Conservation (phyloP, 2,888 invertebrate genomes). For the Drosophila anomalipes region DNA sequence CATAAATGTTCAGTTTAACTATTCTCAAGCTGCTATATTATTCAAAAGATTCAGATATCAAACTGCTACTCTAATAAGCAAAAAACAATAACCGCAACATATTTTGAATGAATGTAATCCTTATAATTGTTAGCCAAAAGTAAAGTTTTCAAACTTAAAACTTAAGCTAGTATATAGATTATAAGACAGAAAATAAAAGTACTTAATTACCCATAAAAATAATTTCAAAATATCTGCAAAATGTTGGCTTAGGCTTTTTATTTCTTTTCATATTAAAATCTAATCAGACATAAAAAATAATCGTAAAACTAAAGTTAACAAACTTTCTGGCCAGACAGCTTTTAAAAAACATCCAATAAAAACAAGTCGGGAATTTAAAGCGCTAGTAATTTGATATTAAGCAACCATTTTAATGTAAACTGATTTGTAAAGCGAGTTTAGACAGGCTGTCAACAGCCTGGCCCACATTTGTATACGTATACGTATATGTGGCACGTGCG, state of each 20-base stretch:
- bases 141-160: neutral
- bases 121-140: conserved; percentile 3
- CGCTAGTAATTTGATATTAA: conserved; percentile 4
- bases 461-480: conserved; percentile 14
- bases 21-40: conserved; percentile 1
- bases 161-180: neutral
- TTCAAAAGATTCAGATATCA: neutral
- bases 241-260: neutral
- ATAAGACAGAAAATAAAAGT: neutral
- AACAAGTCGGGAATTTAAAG: neutral
- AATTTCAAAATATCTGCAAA: neutral
- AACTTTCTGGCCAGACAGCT: neutral
- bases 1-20: conserved; percentile 19
- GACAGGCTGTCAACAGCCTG: conserved; percentile 36
- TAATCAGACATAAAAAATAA: neutral
- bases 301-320: neutral
- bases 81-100: neutral
- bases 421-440: conserved; percentile 16
- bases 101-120: neutral
- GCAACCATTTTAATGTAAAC: conserved; percentile 9
- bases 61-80: too few species aligned
- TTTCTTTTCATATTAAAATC: neutral
- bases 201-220: neutral
- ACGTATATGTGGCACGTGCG: neutral
- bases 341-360: neutral